These are phyloP conservation scores for Scortum barcoo DNA, from an alignment of 2,113 vertebrate genomes.

Conservation along the genomic window DNA sequence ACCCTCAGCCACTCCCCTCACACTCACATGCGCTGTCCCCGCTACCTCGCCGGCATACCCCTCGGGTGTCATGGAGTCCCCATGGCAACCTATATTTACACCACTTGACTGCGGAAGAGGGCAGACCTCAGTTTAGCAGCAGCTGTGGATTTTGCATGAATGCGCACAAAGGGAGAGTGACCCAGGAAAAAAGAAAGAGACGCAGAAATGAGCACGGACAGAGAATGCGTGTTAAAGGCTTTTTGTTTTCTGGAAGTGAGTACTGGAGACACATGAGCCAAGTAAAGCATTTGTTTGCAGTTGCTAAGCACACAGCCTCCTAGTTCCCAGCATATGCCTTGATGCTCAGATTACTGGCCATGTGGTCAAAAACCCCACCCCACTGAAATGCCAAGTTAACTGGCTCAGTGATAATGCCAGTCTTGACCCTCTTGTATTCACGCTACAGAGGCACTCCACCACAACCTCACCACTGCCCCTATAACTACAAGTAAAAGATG, in stretches of 20 bases:
- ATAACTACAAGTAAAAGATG: not conserved
- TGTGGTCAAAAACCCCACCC: slow-evolving; percentile 45
- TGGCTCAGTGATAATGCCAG: not conserved
- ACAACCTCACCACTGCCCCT: not conserved
- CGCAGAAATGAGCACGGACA: slow-evolving; percentile 2
- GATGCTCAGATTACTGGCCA: slow-evolving; percentile 71
- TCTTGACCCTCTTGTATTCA: slow-evolving; percentile 13
- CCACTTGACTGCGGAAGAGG: slow-evolving; percentile 57
- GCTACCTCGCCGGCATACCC: slow-evolving; percentile 63
- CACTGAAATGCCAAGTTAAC: slow-evolving; percentile 14
- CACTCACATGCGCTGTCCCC: slow-evolving; percentile 33
- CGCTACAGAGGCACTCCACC: not conserved
- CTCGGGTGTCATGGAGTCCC: slow-evolving; percentile 74
- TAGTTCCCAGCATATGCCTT: slow-evolving; percentile 70
- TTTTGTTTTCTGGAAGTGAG: slow-evolving; percentile 22
- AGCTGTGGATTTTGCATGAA: slow-evolving; percentile 65
- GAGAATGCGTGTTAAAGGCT: not conserved
- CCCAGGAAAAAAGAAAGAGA: slow-evolving; percentile 5
- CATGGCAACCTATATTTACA: slow-evolving; percentile 85
- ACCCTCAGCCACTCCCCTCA: slow-evolving; percentile 47
- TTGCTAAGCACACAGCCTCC: slow-evolving; percentile 70
- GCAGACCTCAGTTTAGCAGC: slow-evolving; percentile 63
- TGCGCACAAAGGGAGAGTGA: slow-evolving; percentile 39
- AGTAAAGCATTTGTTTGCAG: slow-evolving; percentile 74
- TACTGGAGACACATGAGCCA: slow-evolving; percentile 57